A percentile compares a stretch with the other conserved stretches of the same genome.
phyloP scores from a whole-genome alignment of 1,140 invertebrate species.

The Ctenoplectra terminalis region DNA sequence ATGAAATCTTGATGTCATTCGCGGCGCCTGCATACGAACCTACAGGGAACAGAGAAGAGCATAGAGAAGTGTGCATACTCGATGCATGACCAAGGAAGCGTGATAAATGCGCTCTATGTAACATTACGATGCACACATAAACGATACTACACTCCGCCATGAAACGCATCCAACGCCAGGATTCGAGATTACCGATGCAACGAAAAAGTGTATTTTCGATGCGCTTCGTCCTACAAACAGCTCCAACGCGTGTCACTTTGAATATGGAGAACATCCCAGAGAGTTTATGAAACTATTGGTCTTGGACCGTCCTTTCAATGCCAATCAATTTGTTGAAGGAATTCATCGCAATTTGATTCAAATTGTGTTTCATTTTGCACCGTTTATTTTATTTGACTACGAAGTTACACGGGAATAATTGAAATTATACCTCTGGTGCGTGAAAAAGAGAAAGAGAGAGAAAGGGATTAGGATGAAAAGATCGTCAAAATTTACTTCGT shows the following conservation, averaged over 20 bases:
- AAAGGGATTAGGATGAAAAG: background rate
- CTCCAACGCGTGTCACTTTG: background rate
- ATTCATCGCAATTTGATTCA: background rate
- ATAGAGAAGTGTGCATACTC: background rate
- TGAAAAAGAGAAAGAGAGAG: background rate
- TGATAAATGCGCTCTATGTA: background rate
- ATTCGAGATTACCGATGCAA: background rate
- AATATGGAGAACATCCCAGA: background rate
- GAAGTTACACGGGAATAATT: background rate
- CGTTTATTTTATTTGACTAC: background rate
- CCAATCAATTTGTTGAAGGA: background rate
- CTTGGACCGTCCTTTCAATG: background rate
- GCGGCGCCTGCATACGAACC: background rate
- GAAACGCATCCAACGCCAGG: background rate
- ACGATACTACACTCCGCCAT: too few relatives aligned
- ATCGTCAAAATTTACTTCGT: too few relatives aligned
- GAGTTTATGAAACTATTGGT: background rate
- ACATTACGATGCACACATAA: background rate
- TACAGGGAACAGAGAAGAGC: too few relatives aligned
- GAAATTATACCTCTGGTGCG: background rate
- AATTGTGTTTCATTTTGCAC: background rate
- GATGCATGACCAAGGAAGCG: conserved; percentile 4
- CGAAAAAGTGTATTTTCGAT: too few relatives aligned
- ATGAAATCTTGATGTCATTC: background rate
- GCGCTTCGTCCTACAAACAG: too few relatives aligned